phyloP scores from a whole-genome alignment of 2,113 vertebrate genomes.

The Plectropomus leopardus region DNA sequence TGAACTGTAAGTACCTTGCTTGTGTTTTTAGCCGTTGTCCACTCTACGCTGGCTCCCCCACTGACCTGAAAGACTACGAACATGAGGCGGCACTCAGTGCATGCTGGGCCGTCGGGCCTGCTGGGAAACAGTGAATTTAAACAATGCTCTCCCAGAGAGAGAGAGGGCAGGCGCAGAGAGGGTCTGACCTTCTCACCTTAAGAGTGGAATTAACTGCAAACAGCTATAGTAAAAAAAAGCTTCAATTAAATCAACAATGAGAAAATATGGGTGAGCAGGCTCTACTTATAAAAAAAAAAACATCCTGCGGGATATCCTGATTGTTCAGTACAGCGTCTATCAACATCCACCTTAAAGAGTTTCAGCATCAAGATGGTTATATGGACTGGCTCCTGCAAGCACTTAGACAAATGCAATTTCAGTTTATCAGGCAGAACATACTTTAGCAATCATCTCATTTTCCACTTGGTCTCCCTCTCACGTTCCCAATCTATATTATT shows the following conservation, averaged over 20 bases:
- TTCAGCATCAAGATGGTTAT: constrained; percentile 28
- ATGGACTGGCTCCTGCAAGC: constrained; percentile 48
- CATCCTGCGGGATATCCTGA: background rate
- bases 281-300: background rate
- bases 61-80: constrained; percentile 48
- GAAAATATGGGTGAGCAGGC: constrained; percentile 5
- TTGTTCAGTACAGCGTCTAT: background rate
- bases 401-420: constrained; percentile 72
- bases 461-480: constrained; percentile 72
- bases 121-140: constrained; percentile 47
- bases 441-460: constrained; percentile 78
- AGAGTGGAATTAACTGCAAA: constrained; percentile 1
- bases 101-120: constrained; percentile 71
- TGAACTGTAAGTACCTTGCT: constrained; percentile 33
- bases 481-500: constrained; percentile 71
- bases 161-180: background rate
- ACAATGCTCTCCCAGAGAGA: constrained; percentile 20
- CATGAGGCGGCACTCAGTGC: constrained; percentile 79
- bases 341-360: constrained; percentile 41
- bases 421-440: constrained; percentile 64
- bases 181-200: constrained; percentile 15
- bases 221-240: background rate
- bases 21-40: constrained; percentile 31
- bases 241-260: background rate
- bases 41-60: constrained; percentile 22